Conservation (phyloP, 2,888 invertebrate species). For the Epirrita christyi region DNA sequence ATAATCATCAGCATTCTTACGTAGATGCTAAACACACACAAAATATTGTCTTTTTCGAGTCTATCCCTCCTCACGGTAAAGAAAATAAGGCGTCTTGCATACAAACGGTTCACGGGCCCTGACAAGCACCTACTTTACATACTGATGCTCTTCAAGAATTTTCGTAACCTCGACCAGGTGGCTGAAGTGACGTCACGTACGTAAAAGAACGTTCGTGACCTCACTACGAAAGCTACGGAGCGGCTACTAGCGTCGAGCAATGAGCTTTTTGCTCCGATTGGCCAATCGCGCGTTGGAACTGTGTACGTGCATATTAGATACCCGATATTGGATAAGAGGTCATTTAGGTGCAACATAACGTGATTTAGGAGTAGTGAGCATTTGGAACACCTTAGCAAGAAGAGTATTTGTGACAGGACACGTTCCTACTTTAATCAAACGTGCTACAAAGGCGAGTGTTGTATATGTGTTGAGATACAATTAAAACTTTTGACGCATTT, state of each 20-base stretch:
- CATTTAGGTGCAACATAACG: constrained; percentile 1
- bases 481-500: no score
- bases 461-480: no score
- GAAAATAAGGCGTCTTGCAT: constrained; percentile 41
- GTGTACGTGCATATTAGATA: constrained; percentile 29
- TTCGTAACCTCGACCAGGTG: constrained; percentile 41
- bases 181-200: constrained; percentile 46
- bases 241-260: constrained; percentile 51
- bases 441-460: no score
- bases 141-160: constrained; percentile 48
- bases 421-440: no score
- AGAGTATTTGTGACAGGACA: no score
- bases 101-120: constrained; percentile 24
- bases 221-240: constrained; percentile 24
- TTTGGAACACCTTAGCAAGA: not conserved
- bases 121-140: constrained; percentile 54
- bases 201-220: constrained; percentile 22
- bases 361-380: not conserved
- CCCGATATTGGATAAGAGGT: constrained; percentile 16
- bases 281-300: constrained; percentile 32
- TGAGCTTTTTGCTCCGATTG: constrained; percentile 49
- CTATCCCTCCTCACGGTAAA: constrained; percentile 17
- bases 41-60: constrained; percentile 7
- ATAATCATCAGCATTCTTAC: no score
- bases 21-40: no score